A percentile compares a stretch with the other conserved stretches of the same genome.
Evolutionary conservation across 2,113 vertebrate genomes (phyloP).

Genomic region (Sinocyclocheilus anophthalmus): DNA sequence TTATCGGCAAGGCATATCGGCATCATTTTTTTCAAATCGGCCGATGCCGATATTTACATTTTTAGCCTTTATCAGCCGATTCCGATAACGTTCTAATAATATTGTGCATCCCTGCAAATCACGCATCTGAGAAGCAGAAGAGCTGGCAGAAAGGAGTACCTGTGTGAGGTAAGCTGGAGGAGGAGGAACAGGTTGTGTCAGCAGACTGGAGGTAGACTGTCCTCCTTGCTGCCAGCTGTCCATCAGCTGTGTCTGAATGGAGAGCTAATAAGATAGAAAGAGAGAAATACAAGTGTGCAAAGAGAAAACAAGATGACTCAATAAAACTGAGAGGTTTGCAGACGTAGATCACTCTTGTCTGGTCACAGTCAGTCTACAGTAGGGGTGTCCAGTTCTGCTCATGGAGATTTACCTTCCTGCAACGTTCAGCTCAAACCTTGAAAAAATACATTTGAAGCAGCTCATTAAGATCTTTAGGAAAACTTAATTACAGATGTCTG

Average conservation of each 20-base stretch:
- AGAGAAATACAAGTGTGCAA: background rate
- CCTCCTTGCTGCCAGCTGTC: background rate
- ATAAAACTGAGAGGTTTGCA: background rate
- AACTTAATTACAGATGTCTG: background rate
- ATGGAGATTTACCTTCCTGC: background rate
- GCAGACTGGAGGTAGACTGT: slow-evolving; percentile 65
- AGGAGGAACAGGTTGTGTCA: slow-evolving; percentile 55
- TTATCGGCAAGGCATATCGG: too few species aligned
- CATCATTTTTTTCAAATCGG: too few species aligned
- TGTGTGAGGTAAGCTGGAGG: slow-evolving; percentile 72
- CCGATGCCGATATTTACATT: too few species aligned
- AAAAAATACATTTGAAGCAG: background rate
- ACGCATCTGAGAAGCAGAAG: background rate
- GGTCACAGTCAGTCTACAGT: background rate
- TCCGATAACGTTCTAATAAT: too few species aligned
- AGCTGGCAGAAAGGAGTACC: slow-evolving; percentile 70
- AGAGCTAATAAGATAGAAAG: slow-evolving; percentile 20
- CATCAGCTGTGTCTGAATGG: background rate
- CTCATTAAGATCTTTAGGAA: background rate
- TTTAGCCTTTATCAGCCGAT: too few species aligned
- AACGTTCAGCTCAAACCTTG: background rate
- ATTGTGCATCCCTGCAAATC: too few species aligned
- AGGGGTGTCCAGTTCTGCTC: background rate
- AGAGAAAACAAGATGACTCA: background rate
- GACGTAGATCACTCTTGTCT: background rate